Evolutionary conservation across 2,113 vertebrate species (phyloP).

Genomic region (Euleptes europaea): DNA sequence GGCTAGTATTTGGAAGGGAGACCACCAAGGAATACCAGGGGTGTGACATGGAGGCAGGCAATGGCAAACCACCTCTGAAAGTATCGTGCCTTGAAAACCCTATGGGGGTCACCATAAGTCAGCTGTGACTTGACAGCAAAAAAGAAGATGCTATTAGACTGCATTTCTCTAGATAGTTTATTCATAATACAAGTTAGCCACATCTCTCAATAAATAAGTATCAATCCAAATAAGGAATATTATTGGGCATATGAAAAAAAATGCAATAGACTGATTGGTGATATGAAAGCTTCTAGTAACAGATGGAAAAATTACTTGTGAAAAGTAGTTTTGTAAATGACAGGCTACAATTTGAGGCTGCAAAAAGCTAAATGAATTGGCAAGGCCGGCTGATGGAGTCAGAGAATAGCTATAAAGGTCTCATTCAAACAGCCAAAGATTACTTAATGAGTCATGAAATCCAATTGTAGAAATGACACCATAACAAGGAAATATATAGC

Average conservation of each 20-base stretch:
- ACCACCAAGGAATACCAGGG: too few relatives aligned
- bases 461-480: neutral
- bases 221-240: neutral
- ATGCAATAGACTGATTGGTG: neutral
- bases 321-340: slow-evolving; percentile 22
- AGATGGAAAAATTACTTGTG: slow-evolving; percentile 22
- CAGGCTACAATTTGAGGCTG: neutral
- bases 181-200: neutral
- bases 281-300: neutral
- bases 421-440: neutral
- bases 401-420: neutral
- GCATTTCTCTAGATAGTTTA: neutral
- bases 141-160: neutral
- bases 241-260: neutral
- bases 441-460: slow-evolving; percentile 25
- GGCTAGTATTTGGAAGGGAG: too few relatives aligned
- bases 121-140: too few relatives aligned
- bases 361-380: slow-evolving; percentile 9
- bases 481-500: slow-evolving; percentile 14
- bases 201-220: neutral
- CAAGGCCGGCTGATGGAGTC: neutral
- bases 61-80: too few relatives aligned
- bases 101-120: too few relatives aligned
- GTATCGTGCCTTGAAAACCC: too few relatives aligned
- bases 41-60: too few relatives aligned